Percentiles rank a stretch among this genome's conserved stretches.
These are phyloP conservation scores for Acanthosoma haemorrhoidale DNA, from an alignment of 2,888 invertebrate genomes.

Conservation along the genomic window DNA sequence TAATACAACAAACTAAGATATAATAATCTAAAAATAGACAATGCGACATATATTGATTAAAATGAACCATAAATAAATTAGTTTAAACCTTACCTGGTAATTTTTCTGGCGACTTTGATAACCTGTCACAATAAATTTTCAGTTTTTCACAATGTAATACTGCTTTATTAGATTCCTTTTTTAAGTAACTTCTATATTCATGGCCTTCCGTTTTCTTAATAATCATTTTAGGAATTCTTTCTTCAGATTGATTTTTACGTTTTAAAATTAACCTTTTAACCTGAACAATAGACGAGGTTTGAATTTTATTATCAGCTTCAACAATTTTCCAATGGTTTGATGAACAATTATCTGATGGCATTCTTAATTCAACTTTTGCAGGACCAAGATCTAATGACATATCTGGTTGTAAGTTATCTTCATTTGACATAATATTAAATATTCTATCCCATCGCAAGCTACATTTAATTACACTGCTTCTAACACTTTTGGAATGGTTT, in stretches of 20 bases:
- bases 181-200: constrained; percentile 35
- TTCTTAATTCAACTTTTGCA: constrained; percentile 31
- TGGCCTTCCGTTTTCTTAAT: constrained; percentile 35
- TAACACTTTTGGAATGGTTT: constrained; percentile 24
- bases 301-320: constrained; percentile 25
- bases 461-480: constrained; percentile 33
- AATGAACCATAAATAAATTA: background rate
- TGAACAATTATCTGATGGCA: constrained; percentile 17
- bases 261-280: constrained; percentile 34
- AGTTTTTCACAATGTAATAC: constrained; percentile 21
- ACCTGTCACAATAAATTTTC: constrained; percentile 8
- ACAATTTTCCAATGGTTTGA: constrained; percentile 27
- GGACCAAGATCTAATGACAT: constrained; percentile 33
- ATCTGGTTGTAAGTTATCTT: constrained; percentile 20
- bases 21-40: background rate
- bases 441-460: constrained; percentile 36
- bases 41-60: background rate
- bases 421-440: constrained; percentile 28
- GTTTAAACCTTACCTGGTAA: background rate
- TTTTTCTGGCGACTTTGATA: constrained; percentile 12
- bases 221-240: constrained; percentile 36
- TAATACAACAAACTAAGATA: background rate
- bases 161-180: constrained; percentile 28
- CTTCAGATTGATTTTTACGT: constrained; percentile 26
- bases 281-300: constrained; percentile 31